Conservation (phyloP, 2,113 vertebrate species). For the Atractosteus spatula region DNA sequence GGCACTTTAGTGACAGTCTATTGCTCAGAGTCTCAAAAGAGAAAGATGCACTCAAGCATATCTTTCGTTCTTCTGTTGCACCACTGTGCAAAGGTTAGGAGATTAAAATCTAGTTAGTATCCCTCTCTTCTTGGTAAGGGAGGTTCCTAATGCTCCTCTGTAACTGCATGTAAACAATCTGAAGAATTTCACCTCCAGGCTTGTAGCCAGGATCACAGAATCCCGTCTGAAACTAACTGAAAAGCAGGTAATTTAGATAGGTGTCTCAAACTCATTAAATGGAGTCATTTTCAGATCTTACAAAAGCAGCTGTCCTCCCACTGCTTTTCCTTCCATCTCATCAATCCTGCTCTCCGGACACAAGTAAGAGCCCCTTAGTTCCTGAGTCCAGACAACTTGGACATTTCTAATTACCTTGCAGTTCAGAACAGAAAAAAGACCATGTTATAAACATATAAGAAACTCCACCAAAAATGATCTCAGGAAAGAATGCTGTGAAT, state of each 20-base stretch:
- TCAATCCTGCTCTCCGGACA: too few relatives aligned
- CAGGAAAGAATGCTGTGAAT: too few relatives aligned
- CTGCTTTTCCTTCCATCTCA: too few relatives aligned
- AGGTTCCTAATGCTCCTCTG: slow-evolving; percentile 14
- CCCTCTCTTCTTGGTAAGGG: not conserved
- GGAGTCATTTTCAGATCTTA: not conserved
- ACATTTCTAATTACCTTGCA: too few relatives aligned
- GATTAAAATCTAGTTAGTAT: slow-evolving; percentile 31
- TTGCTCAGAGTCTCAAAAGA: too few relatives aligned
- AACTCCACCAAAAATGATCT: too few relatives aligned
- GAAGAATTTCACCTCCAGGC: slow-evolving; percentile 44
- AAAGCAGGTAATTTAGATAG: slow-evolving; percentile 17
- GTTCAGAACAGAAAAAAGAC: too few relatives aligned
- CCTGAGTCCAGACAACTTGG: too few relatives aligned
- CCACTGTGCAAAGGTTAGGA: not conserved
- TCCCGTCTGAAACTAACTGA: slow-evolving; percentile 29
- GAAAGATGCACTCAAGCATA: too few relatives aligned
- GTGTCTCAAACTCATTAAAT: not conserved
- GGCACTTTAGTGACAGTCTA: too few relatives aligned
- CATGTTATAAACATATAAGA: too few relatives aligned
- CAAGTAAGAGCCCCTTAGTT: too few relatives aligned
- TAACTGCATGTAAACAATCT: slow-evolving; percentile 4
- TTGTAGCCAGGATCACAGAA: slow-evolving; percentile 28
- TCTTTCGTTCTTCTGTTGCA: not conserved
- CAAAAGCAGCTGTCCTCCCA: not conserved